Evolutionary conservation across 2,797 vertebrate genomes (phyloP).

Genomic region (Labeo calbasu): DNA sequence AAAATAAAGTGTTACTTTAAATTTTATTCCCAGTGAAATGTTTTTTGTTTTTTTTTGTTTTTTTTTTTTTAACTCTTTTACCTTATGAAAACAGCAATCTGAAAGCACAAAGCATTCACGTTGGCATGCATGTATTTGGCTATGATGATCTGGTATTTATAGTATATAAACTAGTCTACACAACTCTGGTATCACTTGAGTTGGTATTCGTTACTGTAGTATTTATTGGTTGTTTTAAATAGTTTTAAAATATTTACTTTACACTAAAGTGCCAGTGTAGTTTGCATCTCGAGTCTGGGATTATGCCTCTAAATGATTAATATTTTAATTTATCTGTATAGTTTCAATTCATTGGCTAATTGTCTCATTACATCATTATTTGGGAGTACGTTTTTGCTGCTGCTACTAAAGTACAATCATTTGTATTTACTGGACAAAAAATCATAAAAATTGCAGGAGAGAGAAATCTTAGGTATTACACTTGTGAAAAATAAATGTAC

Average conservation of each 20-base stretch:
- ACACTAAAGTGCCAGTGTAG: neutral
- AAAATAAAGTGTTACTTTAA: too few relatives aligned
- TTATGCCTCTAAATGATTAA: neutral
- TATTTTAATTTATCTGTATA: neutral
- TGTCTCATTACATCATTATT: neutral
- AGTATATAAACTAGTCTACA: neutral
- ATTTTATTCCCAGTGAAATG: too few relatives aligned
- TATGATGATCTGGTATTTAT: neutral
- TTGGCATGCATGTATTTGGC: too few relatives aligned
- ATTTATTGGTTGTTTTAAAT: neutral
- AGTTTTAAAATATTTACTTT: neutral
- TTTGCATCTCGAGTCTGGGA: neutral
- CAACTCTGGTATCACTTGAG: neutral
- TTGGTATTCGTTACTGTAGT: neutral
- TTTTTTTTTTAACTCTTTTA: too few relatives aligned
- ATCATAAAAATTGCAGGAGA: neutral
- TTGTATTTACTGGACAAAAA: neutral
- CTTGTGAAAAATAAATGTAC: too few relatives aligned
- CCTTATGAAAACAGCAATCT: too few relatives aligned
- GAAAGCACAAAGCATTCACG: neutral
- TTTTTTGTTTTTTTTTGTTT: too few relatives aligned
- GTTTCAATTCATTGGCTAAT: neutral
- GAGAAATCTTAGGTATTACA: neutral
- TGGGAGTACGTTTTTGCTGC: neutral
- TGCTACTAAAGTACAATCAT: neutral